Percentiles rank a stretch among this genome's conserved stretches.
Evolutionary conservation across 2,888 invertebrate species (phyloP).

Genomic region (Sphecodes monilicornis): DNA sequence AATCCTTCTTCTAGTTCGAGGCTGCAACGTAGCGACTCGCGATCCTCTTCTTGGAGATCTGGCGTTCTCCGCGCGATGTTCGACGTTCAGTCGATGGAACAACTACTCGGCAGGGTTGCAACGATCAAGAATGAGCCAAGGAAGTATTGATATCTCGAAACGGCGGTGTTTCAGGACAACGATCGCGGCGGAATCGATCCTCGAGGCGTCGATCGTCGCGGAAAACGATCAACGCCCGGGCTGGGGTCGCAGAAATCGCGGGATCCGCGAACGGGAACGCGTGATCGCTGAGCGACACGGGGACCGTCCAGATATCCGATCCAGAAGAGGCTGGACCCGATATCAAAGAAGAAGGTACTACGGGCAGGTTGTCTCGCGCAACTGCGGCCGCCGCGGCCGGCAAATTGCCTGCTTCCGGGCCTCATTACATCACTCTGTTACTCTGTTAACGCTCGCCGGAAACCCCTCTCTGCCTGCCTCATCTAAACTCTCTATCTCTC

Average conservation of each 20-base stretch:
- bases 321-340: conserved; percentile 73
- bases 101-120: not conserved
- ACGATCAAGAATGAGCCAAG: not conserved
- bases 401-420: conserved; percentile 85
- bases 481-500: conserved; percentile 75
- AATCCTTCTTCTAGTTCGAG: not conserved
- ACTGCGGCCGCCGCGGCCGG: conserved; percentile 83
- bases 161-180: not conserved
- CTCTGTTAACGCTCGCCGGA: conserved; percentile 85
- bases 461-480: conserved; percentile 83
- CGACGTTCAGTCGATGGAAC: not conserved
- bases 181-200: not conserved
- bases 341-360: conserved; percentile 77
- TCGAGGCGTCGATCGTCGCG: not conserved
- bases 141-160: not conserved
- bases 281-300: not conserved
- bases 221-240: not conserved
- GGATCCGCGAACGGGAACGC: not conserved
- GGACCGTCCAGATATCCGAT: conserved; percentile 57
- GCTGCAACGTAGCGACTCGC: not conserved
- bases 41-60: not conserved
- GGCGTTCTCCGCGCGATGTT: not conserved
- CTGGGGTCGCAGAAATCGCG: not conserved
- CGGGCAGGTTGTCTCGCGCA: conserved; percentile 83
- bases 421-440: conserved; percentile 85